These are phyloP conservation scores for Gobiocypris rarus DNA, from an alignment of 2,113 vertebrate genomes.

Conservation along the genomic window DNA sequence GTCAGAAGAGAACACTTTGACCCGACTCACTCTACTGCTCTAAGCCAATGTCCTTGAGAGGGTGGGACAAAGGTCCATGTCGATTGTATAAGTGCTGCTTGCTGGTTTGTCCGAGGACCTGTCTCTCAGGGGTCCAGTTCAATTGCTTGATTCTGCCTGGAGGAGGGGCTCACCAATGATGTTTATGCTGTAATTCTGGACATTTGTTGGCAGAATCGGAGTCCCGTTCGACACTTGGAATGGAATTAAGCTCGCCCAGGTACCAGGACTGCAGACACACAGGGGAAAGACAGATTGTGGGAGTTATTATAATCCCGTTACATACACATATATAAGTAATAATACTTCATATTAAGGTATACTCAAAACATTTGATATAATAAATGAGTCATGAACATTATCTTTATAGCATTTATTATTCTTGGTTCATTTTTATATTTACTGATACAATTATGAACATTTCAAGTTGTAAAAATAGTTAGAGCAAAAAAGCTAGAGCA, in stretches of 20 bases:
- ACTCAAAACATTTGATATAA: too few relatives aligned
- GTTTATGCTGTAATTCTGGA: slow-evolving; percentile 99
- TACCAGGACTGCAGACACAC: slow-evolving; percentile 93
- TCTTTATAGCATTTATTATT: too few relatives aligned
- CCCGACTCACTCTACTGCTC: slow-evolving; percentile 78
- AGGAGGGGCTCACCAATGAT: slow-evolving; percentile 99
- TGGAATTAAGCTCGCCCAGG: slow-evolving; percentile 99
- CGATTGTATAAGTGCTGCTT: slow-evolving; percentile 73
- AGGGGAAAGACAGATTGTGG: slow-evolving; percentile 4
- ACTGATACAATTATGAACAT: too few relatives aligned
- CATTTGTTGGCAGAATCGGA: slow-evolving; percentile 97
- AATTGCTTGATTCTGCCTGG: slow-evolving; percentile 98
- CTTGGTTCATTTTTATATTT: too few relatives aligned
- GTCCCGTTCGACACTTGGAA: slow-evolving; percentile 99
- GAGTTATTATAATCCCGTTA: neutral
- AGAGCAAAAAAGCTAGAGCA: too few relatives aligned
- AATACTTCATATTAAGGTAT: too few relatives aligned
- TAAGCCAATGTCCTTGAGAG: slow-evolving; percentile 70
- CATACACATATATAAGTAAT: too few relatives aligned
- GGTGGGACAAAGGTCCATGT: slow-evolving; percentile 57
- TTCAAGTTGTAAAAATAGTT: too few relatives aligned
- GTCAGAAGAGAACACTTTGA: slow-evolving; percentile 85
- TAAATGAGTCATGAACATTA: too few relatives aligned
- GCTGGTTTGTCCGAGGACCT: slow-evolving; percentile 83
- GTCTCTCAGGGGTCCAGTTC: slow-evolving; percentile 69